These are phyloP conservation scores for Rhopalosiphum padi DNA, from an alignment of 1,140 invertebrate genomes.

Conservation along the genomic window DNA sequence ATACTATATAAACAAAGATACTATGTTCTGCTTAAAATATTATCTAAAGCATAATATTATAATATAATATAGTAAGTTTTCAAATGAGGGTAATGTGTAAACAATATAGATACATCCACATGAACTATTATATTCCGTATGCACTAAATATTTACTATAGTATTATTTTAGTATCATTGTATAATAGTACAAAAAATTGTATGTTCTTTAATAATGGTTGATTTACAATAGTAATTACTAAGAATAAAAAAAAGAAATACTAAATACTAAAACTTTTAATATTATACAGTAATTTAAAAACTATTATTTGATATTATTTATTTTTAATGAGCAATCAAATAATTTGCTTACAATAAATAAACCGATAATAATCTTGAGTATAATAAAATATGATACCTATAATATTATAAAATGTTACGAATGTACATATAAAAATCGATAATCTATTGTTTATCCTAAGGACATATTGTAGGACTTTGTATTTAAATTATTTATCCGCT, in stretches of 20 bases:
- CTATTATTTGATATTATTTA: not conserved
- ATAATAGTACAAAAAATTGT: not conserved
- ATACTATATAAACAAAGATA: not conserved
- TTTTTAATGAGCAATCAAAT: not conserved
- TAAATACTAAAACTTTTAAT: too few species aligned
- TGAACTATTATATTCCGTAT: not conserved
- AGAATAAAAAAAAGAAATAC: too few species aligned
- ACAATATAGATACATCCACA: not conserved
- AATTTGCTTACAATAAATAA: not conserved
- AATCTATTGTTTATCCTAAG: slow-evolving; percentile 29
- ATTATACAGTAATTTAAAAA: not conserved
- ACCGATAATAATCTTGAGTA: not conserved
- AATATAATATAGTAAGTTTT: not conserved
- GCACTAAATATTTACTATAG: not conserved
- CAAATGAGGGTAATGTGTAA: not conserved
- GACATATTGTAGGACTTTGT: slow-evolving; percentile 10
- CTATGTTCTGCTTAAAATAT: not conserved
- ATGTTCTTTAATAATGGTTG: too few species aligned
- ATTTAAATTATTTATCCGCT: slow-evolving; percentile 30
- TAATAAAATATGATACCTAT: not conserved
- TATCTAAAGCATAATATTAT: not conserved
- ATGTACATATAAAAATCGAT: not conserved
- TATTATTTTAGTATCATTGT: not conserved
- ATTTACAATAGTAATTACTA: too few species aligned
- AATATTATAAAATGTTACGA: not conserved